Evolutionary conservation across 2,797 vertebrate genomes (phyloP).

Genomic region (Hyperoplus immaculatus): DNA sequence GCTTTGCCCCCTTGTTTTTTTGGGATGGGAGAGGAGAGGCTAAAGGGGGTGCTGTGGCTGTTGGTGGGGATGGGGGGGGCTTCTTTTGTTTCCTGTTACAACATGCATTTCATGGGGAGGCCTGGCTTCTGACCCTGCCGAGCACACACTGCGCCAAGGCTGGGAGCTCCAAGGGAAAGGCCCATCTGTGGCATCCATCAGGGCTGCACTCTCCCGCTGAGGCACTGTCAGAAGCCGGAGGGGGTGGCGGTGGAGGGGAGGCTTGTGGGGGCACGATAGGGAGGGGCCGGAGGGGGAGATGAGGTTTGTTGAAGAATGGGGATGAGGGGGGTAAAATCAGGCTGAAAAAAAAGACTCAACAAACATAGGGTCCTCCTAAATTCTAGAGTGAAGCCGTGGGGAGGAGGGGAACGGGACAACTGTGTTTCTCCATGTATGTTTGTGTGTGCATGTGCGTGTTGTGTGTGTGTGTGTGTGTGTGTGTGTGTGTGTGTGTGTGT

Average conservation of each 20-base stretch:
- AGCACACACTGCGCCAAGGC: conserved; percentile 76
- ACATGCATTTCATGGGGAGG: conserved; percentile 80
- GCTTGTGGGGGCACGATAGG: conserved; percentile 44
- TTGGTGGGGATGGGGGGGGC: conserved; percentile 67
- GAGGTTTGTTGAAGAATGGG: conserved; percentile 60
- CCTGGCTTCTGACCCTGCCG: conserved; percentile 81
- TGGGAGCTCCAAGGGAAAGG: conserved; percentile 80
- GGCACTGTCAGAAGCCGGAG: conserved; percentile 80
- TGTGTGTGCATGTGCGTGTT: too few species aligned
- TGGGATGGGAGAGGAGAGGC: conserved; percentile 51
- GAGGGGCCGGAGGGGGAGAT: conserved; percentile 42
- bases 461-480: too few species aligned
- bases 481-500: too few species aligned
- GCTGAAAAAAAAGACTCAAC: conserved; percentile 59
- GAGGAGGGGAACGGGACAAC: background rate
- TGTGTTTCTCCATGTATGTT: background rate
- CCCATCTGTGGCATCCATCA: conserved; percentile 89
- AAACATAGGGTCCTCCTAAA: conserved; percentile 49
- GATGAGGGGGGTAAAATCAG: conserved; percentile 55
- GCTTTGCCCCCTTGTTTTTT: conserved; percentile 49
- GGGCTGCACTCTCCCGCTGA: conserved; percentile 78
- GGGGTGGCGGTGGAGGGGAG: conserved; percentile 57
- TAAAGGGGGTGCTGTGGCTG: conserved; percentile 57
- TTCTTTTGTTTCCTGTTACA: conserved; percentile 85
- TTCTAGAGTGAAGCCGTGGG: conserved; percentile 30